These are phyloP conservation scores for Percina caprodes DNA, from an alignment of 2,113 vertebrate species.

Conservation along the genomic window DNA sequence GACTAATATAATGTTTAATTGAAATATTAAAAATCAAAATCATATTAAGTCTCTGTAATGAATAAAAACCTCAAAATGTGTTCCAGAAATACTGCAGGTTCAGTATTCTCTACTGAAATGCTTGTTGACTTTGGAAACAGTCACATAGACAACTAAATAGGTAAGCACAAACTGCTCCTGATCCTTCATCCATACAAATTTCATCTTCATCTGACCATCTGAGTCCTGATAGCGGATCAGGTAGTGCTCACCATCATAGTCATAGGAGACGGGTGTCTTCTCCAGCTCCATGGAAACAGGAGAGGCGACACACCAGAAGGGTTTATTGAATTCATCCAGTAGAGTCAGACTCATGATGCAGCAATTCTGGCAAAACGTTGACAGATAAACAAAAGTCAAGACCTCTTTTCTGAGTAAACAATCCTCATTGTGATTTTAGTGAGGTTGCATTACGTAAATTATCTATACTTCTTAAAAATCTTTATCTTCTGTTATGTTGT, in stretches of 20 bases:
- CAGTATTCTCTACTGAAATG: conserved; percentile 81
- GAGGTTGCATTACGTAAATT: not conserved
- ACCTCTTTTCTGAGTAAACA: not conserved
- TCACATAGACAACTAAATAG: conserved; percentile 71
- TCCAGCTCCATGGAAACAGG: conserved; percentile 64
- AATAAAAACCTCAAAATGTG: not conserved
- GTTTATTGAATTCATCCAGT: conserved; percentile 75
- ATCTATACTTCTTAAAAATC: not conserved
- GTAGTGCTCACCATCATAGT: conserved; percentile 70
- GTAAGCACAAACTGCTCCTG: conserved; percentile 66
- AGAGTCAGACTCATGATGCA: conserved; percentile 83
- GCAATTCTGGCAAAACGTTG: conserved; percentile 72
- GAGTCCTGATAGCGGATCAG: conserved; percentile 68
- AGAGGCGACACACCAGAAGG: conserved; percentile 81
- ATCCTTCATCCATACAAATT: conserved; percentile 67
- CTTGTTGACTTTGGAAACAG: conserved; percentile 76
- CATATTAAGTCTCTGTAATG: not conserved
- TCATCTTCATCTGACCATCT: conserved; percentile 73
- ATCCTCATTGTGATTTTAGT: not conserved
- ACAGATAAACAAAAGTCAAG: not conserved
- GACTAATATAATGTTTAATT: not conserved
- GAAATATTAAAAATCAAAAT: not conserved
- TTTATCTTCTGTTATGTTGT: not conserved
- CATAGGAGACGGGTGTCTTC: conserved; percentile 36
- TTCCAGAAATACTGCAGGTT: not conserved